phyloP scores from a whole-genome alignment of 1,140 invertebrate species.

The Achroia grisella region DNA sequence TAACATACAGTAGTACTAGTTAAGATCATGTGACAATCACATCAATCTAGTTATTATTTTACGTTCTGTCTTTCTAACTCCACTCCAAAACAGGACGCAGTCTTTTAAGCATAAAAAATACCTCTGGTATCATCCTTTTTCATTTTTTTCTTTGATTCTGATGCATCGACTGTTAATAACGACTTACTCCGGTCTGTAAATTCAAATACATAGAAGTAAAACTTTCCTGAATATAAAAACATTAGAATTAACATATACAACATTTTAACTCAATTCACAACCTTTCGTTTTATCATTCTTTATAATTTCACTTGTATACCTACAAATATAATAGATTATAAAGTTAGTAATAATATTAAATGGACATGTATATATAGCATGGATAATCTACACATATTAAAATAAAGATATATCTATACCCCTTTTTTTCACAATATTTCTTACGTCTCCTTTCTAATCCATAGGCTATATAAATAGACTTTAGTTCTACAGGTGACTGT shows the following conservation, averaged over 20 bases:
- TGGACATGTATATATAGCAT: neutral
- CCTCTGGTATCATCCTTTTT: conserved; percentile 56
- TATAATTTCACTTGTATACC: conserved; percentile 2
- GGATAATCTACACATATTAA: neutral
- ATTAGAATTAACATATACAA: no score
- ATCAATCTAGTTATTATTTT: no score
- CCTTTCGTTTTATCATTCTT: conserved; percentile 14
- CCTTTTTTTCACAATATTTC: conserved; percentile 33
- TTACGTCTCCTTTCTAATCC: conserved; percentile 44
- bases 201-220: neutral
- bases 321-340: conserved; percentile 7
- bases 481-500: conserved; percentile 36
- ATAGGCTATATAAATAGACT: conserved; percentile 37
- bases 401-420: conserved; percentile 10
- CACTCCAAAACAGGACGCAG: no score
- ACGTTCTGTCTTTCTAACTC: no score
- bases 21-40: no score
- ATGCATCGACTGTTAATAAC: conserved; percentile 20
- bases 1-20: no score
- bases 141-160: conserved; percentile 52
- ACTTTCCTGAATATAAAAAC: no score
- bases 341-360: no score
- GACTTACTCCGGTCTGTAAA: conserved; percentile 38
- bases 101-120: conserved; percentile 6
- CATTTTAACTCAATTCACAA: conserved; percentile 1